Base-by-base conservation (phyloP, 2,888 invertebrate species). In the Eupithecia dodoneata region DNA sequence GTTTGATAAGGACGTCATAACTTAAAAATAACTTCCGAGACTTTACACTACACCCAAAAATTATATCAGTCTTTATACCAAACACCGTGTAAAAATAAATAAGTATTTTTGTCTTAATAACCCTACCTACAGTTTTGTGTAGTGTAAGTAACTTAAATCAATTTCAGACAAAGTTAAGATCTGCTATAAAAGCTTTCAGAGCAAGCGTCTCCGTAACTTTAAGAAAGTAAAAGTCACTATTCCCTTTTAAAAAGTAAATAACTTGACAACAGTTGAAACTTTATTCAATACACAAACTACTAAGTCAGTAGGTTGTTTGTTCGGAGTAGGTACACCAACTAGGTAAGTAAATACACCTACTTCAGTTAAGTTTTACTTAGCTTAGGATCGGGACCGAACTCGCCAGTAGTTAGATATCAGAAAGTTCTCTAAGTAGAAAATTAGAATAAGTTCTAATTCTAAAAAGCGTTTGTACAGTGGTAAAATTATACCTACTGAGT, bases 361-460 rank as follows among this genome's bases (percentile, higher is more conserved):
- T 75, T 45, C 10, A 71, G 70, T 65, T 45, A 49, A 45, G 47
- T 18, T 9, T 69, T 66, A 74, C 74, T 71, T 55, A 71, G 67
- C 74, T 76, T 67, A 47, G 10, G 30, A n/a, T 70, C 69, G 70
- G 18, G 70, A 30, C 67, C 42, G 66, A 42, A 12, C 42, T 67
- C 69, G 63, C 15, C 41, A 42, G 15, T 52, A 15, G 15, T n/a
- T n/a, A n/a, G n/a, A 52, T 52, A 52, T 52, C 52, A 52, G 52
- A 52, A 15, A 6, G 52, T 52, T 52, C 15, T 15, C 52, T 6
- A 52, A 6, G 52, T 15, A 15, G 5, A 12, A 52, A 52, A 15
- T 52, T 52, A 12, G 47, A 12, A 49, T 47, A 2, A 10, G 10
- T 47, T 10, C 47, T 47, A 47, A 52, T 15, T 15, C 49, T 52